Base-by-base conservation (phyloP, 2,113 vertebrate species). In the Synchiropus splendidus region DNA sequence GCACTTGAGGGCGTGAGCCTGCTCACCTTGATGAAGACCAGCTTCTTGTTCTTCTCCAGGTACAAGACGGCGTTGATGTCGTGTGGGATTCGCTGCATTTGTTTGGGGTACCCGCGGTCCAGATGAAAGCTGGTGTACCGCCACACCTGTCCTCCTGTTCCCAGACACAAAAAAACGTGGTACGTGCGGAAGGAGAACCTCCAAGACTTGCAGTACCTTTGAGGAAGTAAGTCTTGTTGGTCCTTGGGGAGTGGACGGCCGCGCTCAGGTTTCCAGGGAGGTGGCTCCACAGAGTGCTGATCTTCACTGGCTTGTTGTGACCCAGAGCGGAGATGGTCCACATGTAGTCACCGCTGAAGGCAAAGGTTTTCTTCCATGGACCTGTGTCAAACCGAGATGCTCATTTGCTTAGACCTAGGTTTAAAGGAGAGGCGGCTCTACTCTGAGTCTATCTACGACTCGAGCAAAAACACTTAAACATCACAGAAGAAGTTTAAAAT, bases 21-120 rank as follows among this genome's bases (percentile, higher is more conserved):
- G 21, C 16, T 11, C 85, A 94, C 90, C 90, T 92, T 91, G 61
- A 94, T 89, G 17, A 92, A 85, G 67, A 92, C 75, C 16, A 94
- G 70, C 66, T 90, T 92, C 70, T 86, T 78, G 70, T 91, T 91
- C 62, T 50, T 74, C 60, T 88, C 78, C 72, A 87, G 83, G 49
- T 90, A 91, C 34, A 94, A 38, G 36, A 89, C 89, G 9, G 89
- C 87, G 34, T 90, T 84, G 3, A 91, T 78, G 42, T 88, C 85
- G 4, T 80, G 45, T 14, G 82, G 88, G 38, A 92, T 70, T 4
- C 64, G 77, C 49, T 79, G 88, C 56, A 90, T 58, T 33, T 48
- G 44, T 74, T 88, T 92, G 30, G 91, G 91, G 70, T 88, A 92
- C 39, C 89, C 87, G 2, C 72, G 67, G 51, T 88, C 85, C 36